Evolutionary conservation across 2,888 invertebrate species (phyloP).

Genomic region (Gasteruption jaculator): DNA sequence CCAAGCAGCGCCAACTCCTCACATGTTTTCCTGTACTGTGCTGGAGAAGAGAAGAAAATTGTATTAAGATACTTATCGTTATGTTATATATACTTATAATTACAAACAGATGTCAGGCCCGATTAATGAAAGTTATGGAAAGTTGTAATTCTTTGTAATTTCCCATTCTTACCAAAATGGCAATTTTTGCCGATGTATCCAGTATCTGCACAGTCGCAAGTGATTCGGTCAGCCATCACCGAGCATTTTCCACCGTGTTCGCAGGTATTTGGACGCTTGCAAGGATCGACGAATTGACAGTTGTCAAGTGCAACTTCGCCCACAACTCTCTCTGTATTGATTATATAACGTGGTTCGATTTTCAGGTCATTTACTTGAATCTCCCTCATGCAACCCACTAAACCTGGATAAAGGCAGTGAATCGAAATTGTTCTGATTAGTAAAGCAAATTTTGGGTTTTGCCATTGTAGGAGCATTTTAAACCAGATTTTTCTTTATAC

Average conservation of each 20-base stretch:
- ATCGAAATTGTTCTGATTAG: neutral
- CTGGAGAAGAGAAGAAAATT: slow-evolving; percentile 46
- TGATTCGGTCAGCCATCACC: slow-evolving; percentile 80
- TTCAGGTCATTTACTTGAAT: slow-evolving; percentile 77
- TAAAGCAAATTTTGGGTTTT: too few species aligned
- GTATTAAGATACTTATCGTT: neutral
- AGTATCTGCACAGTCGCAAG: slow-evolving; percentile 85
- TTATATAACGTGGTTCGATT: slow-evolving; percentile 76
- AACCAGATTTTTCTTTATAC: too few species aligned
- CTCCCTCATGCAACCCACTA: slow-evolving; percentile 90
- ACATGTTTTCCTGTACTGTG: slow-evolving; percentile 85
- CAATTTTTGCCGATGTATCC: slow-evolving; percentile 93
- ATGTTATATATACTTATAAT: too few species aligned
- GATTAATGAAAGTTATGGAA: neutral
- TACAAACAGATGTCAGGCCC: too few species aligned
- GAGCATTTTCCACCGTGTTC: slow-evolving; percentile 90
- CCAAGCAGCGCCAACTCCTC: slow-evolving; percentile 87
- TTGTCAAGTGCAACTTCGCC: slow-evolving; percentile 88
- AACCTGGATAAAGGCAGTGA: slow-evolving; percentile 55
- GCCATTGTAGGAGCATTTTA: too few species aligned
- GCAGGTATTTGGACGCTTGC: slow-evolving; percentile 84
- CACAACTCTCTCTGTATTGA: slow-evolving; percentile 77
- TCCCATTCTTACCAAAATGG: slow-evolving; percentile 73
- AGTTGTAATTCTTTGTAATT: neutral
- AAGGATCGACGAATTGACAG: slow-evolving; percentile 85